A percentile compares a stretch with the other conserved stretches of the same genome.
Evolutionary conservation across 2,797 vertebrate genomes (phyloP).

Genomic region (Anguilla megastoma): DNA sequence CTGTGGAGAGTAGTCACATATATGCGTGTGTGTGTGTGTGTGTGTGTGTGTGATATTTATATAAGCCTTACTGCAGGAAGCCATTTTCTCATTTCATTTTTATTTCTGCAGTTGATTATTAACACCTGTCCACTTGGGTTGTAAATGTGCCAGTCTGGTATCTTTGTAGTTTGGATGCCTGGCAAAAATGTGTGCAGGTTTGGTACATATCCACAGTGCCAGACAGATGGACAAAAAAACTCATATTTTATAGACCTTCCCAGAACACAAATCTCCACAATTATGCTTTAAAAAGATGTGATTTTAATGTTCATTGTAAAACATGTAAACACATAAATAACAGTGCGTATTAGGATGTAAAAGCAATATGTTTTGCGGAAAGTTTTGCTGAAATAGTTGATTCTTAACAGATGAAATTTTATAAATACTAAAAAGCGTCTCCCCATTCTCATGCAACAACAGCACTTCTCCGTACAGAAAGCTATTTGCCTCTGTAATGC

Average conservation of each 20-base stretch:
- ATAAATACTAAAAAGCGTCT: background rate
- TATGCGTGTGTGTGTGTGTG: no score
- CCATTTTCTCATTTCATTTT: constrained; percentile 16
- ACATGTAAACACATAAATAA: constrained; percentile 28
- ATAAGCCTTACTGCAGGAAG: background rate
- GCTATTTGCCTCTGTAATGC: background rate
- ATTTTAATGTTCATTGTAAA: constrained; percentile 29
- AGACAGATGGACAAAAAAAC: constrained; percentile 37
- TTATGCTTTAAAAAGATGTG: constrained; percentile 11
- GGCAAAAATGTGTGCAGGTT: background rate
- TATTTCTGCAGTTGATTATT: background rate
- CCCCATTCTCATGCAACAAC: constrained; percentile 16
- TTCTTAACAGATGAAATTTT: background rate
- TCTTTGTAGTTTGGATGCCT: constrained; percentile 40
- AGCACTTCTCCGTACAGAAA: background rate
- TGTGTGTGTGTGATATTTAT: no score
- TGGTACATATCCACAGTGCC: constrained; percentile 15
- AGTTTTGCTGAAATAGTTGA: background rate
- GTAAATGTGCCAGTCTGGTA: constrained; percentile 58
- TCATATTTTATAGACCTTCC: constrained; percentile 5
- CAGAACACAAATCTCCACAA: constrained; percentile 31
- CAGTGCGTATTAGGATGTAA: background rate
- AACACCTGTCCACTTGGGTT: background rate
- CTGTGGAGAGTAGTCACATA: no score
- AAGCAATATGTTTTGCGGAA: background rate